Evolutionary conservation across 2,113 vertebrate species (phyloP).

Genomic region (Anolis carolinensis): DNA sequence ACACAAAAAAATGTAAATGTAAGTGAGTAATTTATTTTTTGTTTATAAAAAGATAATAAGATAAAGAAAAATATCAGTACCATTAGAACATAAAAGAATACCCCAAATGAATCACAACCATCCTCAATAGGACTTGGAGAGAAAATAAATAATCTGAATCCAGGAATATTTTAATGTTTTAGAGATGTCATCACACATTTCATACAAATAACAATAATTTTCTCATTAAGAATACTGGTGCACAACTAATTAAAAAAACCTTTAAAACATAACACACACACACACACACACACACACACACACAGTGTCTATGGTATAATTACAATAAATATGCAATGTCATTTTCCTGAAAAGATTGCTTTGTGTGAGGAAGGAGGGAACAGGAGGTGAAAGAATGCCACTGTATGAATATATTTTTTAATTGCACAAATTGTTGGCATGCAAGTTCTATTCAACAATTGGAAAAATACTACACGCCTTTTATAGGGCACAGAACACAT

Average conservation of each 20-base stretch:
- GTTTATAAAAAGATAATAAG: background rate
- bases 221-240: background rate
- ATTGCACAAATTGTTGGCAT: constrained; percentile 77
- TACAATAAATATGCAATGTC: background rate
- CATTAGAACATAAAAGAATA: background rate
- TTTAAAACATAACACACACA: too few species aligned
- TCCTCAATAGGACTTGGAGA: background rate
- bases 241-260: background rate
- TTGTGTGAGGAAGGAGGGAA: background rate
- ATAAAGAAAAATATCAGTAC: background rate
- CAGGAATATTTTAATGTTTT: background rate
- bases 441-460: constrained; percentile 84
- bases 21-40: background rate
- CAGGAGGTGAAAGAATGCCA: constrained; percentile 35
- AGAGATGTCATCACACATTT: background rate
- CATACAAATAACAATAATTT: background rate
- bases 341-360: background rate
- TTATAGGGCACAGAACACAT: constrained; percentile 80
- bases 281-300: too few species aligned
- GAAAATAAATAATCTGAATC: background rate
- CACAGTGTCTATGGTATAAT: background rate
- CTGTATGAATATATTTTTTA: constrained; percentile 58
- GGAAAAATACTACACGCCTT: constrained; percentile 84
- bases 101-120: background rate
- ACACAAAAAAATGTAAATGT: too few species aligned